These are phyloP conservation scores for Pogonocherus hispidulus DNA, from an alignment of 2,888 invertebrate genomes.

Conservation along the genomic window DNA sequence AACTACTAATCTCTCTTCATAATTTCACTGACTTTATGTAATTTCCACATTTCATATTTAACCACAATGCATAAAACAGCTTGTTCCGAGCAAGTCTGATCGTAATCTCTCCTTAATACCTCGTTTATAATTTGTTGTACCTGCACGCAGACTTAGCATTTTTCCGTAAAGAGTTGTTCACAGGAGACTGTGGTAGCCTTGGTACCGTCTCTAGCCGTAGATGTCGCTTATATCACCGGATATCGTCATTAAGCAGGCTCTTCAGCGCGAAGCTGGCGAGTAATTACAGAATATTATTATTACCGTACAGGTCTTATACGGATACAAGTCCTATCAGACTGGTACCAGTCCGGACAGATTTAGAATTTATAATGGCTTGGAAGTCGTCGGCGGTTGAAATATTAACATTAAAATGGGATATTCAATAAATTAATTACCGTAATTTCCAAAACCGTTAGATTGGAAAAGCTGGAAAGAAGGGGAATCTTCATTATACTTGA, in stretches of 20 bases:
- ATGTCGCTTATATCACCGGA: slow-evolving; percentile 39
- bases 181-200: neutral
- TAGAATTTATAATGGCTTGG: slow-evolving; percentile 23
- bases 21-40: neutral
- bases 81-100: slow-evolving; percentile 3
- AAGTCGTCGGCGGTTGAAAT: slow-evolving; percentile 16
- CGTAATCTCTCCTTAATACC: slow-evolving; percentile 27
- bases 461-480: neutral
- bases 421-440: slow-evolving; percentile 15
- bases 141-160: slow-evolving; percentile 26
- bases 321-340: slow-evolving; percentile 20
- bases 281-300: slow-evolving; percentile 39
- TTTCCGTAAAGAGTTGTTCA: slow-evolving; percentile 17
- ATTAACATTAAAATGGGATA: slow-evolving; percentile 12
- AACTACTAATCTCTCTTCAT: neutral
- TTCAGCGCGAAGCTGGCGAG: slow-evolving; percentile 22
- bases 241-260: slow-evolving; percentile 34
- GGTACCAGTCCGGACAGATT: slow-evolving; percentile 25
- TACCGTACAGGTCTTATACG: slow-evolving; percentile 28
- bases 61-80: slow-evolving; percentile 9
- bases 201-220: slow-evolving; percentile 11
- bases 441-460: neutral
- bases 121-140: slow-evolving; percentile 34
- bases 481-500: neutral
- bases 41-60: slow-evolving; percentile 3